Evolutionary conservation across 2,888 invertebrate species (phyloP), one percentile per base, ranked within the genome.

Genomic region (Phengaris arion): DNA sequence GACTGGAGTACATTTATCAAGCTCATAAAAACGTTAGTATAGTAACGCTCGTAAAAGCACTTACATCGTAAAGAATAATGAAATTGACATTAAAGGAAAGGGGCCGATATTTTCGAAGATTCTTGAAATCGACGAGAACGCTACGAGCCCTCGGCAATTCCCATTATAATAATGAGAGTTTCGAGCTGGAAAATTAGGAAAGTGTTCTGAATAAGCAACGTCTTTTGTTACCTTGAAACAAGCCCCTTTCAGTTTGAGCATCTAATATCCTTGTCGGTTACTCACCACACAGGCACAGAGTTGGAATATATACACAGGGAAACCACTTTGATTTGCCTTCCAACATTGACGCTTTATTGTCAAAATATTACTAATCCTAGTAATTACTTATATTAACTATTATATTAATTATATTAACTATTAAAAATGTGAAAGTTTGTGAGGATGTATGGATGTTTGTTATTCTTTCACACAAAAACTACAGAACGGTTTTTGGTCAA

Each of bases 21-120:
- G 72, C 13, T 13, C 54, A 54, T 54, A 54, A 52, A 52, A 72
- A 35, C 45, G 35, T 52, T 22, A 22, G 22, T 22, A n/a, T n/a
- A 22, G 22, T 22, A 22, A 22, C 22, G 22, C 22, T 22, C 22
- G 22, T 70, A 35, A 72, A 52, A 72, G 72, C 72, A 35, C 45
- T 35, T 22, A 72, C 52, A 35, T 52, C 72, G 72, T 54, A 72
- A 72, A 72, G 10, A 48, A 64, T 64, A 54, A 72, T 54, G 54
- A 54, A 54, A 51, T 72, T 51, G 72, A 72, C 72, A 72, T 72
- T 72, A 54, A 72, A 72, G 52, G 72, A 72, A 72, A 0, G 22
- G 72, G 7, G 72, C 72, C 13, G 35, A 72, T 72, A 52, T 72
- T 72, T 70, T 72, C 22, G 13, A 54, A 70, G 12, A 70, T 70